These are phyloP conservation scores for Stictonetta naevosa DNA, from an alignment of 2,113 vertebrate genomes.

Conservation along the genomic window DNA sequence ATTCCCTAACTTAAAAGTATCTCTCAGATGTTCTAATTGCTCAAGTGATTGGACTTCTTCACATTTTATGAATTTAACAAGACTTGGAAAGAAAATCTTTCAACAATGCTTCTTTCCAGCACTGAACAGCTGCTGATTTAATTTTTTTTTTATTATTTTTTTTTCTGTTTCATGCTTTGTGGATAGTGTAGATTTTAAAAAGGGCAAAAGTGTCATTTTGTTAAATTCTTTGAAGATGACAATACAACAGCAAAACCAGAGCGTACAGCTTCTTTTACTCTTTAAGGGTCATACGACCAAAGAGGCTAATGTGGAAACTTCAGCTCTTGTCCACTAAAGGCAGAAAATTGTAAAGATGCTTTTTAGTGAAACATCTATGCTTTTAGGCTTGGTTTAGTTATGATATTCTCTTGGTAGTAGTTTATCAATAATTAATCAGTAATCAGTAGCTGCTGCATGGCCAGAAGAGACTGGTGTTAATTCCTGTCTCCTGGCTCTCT, in stretches of 20 bases:
- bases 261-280: neutral
- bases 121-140: neutral
- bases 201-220: neutral
- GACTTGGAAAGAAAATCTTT: neutral
- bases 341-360: neutral
- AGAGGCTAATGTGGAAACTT: neutral
- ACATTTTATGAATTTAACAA: neutral
- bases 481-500: neutral
- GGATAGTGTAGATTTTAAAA: neutral
- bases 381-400: neutral
- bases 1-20: neutral
- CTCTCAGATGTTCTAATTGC: neutral
- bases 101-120: neutral
- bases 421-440: neutral
- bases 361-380: neutral
- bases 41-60: neutral
- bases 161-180: neutral
- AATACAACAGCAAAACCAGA: neutral
- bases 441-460: neutral
- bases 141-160: neutral
- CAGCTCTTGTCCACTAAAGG: neutral
- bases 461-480: neutral
- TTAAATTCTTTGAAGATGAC: neutral
- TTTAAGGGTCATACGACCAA: neutral
- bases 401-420: neutral